A percentile compares a stretch with the other conserved stretches of the same genome.
Evolutionary conservation across 2,797 vertebrate species (phyloP).

Genomic region (Pangasius krempfi): DNA sequence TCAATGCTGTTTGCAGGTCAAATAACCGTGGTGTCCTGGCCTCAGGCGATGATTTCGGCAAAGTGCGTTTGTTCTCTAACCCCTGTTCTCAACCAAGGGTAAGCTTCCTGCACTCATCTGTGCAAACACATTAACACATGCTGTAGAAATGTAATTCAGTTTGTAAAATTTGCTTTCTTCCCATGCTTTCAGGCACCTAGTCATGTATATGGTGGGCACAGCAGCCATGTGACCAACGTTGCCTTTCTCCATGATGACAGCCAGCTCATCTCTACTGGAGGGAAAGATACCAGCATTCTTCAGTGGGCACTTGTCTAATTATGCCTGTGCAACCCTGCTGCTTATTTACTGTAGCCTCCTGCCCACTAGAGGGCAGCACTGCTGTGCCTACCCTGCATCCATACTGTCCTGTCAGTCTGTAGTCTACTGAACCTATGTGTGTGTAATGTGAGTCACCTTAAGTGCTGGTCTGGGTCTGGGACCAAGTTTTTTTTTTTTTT

Average conservation of each 20-base stretch:
- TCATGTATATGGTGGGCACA: conserved; percentile 86
- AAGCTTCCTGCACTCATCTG: conserved; percentile 60
- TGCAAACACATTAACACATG: conserved; percentile 44
- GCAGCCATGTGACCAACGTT: conserved; percentile 93
- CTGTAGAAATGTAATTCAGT: conserved; percentile 37
- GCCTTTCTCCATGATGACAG: conserved; percentile 87
- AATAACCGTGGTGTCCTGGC: conserved; percentile 80
- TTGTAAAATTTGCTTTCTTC: conserved; percentile 23
- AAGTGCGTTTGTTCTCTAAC: conserved; percentile 87
- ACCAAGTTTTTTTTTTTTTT: conserved; percentile 25
- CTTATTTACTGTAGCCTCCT: conserved; percentile 66
- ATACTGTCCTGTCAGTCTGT: conserved; percentile 45
- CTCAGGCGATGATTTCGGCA: conserved; percentile 91
- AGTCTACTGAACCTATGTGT: conserved; percentile 34
- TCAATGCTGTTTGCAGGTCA: conserved; percentile 86
- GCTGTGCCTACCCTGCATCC: conserved; percentile 70
- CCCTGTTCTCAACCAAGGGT: conserved; percentile 89
- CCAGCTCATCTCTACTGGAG: conserved; percentile 84
- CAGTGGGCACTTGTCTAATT: conserved; percentile 84
- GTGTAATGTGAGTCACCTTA: conserved; percentile 36
- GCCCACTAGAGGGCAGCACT: conserved; percentile 70
- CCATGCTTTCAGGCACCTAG: conserved; percentile 77
- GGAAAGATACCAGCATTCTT: conserved; percentile 89
- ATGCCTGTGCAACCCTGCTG: conserved; percentile 41
- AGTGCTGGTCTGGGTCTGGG: conserved; percentile 28